phyloP scores from a whole-genome alignment of 2,888 invertebrate genomes.

The Noctua janthina region DNA sequence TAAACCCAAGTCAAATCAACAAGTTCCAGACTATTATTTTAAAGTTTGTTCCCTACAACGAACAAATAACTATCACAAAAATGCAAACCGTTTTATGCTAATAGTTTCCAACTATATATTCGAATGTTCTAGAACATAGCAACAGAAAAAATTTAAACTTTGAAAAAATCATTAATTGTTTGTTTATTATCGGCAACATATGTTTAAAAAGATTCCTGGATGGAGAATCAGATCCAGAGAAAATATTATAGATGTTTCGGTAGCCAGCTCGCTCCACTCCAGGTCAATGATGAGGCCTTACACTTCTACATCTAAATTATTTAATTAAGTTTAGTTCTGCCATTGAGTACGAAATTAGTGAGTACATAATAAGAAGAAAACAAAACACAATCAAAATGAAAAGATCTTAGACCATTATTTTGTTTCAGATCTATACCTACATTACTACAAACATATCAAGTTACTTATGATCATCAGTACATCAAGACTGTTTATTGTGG shows the following conservation, averaged over 20 bases:
- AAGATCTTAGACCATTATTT: neutral
- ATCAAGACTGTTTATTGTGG: neutral
- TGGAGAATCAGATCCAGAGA: neutral
- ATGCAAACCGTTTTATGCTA: neutral
- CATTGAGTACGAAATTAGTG: conserved; percentile 15
- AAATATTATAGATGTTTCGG: neutral
- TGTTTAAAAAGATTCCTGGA: neutral
- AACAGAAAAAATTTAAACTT: neutral
- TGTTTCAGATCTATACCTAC: neutral
- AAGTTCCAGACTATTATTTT: too few species aligned
- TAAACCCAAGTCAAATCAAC: too few species aligned
- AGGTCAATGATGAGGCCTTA: conserved; percentile 19
- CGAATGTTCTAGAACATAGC: neutral
- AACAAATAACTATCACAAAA: neutral
- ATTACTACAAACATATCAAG: neutral
- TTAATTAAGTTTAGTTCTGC: conserved; percentile 23
- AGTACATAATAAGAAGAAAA: neutral
- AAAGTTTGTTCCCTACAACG: too few species aligned
- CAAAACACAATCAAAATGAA: neutral
- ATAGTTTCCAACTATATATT: neutral
- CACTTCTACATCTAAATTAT: conserved; percentile 1
- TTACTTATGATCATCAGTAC: neutral
- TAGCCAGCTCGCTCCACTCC: conserved; percentile 4
- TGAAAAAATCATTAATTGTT: neutral
- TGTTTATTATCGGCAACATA: neutral